Conservation (phyloP, 2,113 vertebrate genomes). For the Hipposideros armiger region DNA sequence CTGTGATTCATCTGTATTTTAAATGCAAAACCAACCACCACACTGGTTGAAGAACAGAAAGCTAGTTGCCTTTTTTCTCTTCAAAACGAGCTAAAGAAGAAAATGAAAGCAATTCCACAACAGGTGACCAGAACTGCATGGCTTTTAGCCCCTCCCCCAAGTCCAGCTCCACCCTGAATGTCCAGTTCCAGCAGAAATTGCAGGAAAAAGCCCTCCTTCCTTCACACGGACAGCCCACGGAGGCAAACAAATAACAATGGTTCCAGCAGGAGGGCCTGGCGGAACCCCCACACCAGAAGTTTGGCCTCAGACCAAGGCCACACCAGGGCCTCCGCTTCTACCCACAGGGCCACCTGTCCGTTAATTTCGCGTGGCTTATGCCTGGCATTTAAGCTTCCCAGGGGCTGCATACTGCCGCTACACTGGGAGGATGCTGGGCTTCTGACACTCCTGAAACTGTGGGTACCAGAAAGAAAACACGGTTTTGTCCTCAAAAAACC, state of each 20-base stretch:
- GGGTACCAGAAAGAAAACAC: background rate
- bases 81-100: background rate
- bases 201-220: background rate
- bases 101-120: background rate
- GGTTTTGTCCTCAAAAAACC: background rate
- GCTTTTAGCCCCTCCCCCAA: background rate
- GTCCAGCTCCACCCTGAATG: background rate
- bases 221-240: background rate
- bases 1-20: background rate
- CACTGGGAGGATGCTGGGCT: fast-evolving
- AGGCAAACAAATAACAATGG: background rate
- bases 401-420: background rate
- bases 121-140: background rate
- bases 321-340: background rate
- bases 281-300: background rate
- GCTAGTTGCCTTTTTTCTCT: background rate
- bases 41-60: background rate
- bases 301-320: background rate
- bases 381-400: background rate
- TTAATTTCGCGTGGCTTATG: background rate
- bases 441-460: background rate
- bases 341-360: background rate
- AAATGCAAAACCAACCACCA: background rate
- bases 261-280: background rate
- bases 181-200: background rate